Conservation (phyloP, 2,797 vertebrate genomes). For the Falco biarmicus region DNA sequence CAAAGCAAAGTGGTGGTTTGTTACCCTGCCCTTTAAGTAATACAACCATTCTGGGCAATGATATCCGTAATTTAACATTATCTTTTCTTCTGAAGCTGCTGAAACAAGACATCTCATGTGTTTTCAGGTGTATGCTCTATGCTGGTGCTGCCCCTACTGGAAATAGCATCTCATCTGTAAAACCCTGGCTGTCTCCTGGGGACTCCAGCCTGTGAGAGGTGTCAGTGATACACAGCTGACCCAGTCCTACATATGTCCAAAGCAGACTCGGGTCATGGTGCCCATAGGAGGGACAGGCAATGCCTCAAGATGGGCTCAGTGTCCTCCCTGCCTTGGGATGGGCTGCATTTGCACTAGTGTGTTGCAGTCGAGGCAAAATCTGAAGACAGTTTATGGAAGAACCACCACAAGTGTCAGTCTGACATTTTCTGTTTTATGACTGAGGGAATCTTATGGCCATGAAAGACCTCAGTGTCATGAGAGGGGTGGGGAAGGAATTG, state of each 20-base stretch:
- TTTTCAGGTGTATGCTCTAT: not conserved
- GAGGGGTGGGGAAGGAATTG: not conserved
- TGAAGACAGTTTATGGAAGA: not conserved
- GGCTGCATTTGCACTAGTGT: not conserved
- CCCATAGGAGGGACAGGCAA: not conserved
- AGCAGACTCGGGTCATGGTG: not conserved
- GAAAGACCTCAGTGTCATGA: not conserved
- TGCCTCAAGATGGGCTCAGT: not conserved
- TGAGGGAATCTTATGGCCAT: not conserved
- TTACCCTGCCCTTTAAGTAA: not conserved
- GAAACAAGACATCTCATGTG: not conserved
- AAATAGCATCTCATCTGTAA: not conserved
- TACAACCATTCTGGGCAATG: not conserved
- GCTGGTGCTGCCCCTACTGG: not conserved
- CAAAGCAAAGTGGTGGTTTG: not conserved
- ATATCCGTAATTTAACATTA: not conserved
- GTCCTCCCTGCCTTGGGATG: not conserved
- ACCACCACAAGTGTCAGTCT: not conserved
- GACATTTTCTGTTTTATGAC: not conserved
- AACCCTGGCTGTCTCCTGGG: not conserved
- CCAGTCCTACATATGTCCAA: accelerated
- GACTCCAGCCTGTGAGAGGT: not conserved
- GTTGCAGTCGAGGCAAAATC: not conserved
- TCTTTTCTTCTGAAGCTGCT: not conserved
- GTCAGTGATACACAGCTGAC: not conserved